Base-by-base conservation (phyloP, 2,113 vertebrate genomes). In the Rhabdomys dilectus region DNA sequence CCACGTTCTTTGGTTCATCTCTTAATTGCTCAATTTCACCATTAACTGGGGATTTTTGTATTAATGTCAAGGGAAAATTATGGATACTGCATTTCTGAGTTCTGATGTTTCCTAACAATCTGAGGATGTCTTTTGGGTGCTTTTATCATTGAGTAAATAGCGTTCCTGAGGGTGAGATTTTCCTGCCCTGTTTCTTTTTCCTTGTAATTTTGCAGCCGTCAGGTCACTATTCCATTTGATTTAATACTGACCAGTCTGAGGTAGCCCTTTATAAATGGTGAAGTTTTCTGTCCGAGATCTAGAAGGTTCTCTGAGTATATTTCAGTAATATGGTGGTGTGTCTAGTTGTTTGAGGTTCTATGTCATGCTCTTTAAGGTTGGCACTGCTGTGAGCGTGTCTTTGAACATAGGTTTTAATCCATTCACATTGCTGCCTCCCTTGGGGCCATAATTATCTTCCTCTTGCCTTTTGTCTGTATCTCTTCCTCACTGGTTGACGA, bases 381-480 rank as follows among this genome's bases (percentile, higher is more conserved):
- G 7, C 31, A 15, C 53, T 58, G 15, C 1, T 24, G 6, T 89
- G 34, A 31, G 60, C 58, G 5, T 81, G 12, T 78, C n/a, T 84
- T 80, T 73, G 31, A 92, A 53, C 21, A 53, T 77, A 78, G 2
- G n/a, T 94, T 89, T 91, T 86, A 12, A 77, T 68, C 66, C 62
- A 21, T 7, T 64, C 77, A 15, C 60, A 76, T 60, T 80, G 29
- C 53, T 62, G 19, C 22, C 91, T 62, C 19, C 96, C 56, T 56
- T 17, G 7, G 81, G 29, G 51, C 29, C 48, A 80, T 39, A 39
- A 45, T 72, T 91, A 42, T 91, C 70, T 80, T 95, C 84, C 39
- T 86, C 76, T 91, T 72, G 26, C 48, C 70, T 97, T 39, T 89
- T 89, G 75, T 93, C 84, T 96, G n/a, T 91, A 42, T 91, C 45